Evolutionary conservation across 2,113 vertebrate genomes (phyloP).

Genomic region (Ailurus styani): DNA sequence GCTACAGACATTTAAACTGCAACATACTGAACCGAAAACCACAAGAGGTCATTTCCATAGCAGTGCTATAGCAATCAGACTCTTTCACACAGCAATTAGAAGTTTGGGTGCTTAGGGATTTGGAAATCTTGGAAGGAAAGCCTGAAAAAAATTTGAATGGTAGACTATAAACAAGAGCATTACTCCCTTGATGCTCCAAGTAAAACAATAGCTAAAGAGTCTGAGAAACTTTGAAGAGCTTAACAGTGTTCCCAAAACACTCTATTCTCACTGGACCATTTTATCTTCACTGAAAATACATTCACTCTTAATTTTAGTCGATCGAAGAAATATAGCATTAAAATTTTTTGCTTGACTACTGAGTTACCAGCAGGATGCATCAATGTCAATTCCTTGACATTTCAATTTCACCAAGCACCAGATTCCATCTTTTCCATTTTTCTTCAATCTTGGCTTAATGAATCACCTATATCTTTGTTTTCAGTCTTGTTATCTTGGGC

Average conservation of each 20-base stretch:
- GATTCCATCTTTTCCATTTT: constrained; percentile 50
- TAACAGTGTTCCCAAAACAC: background rate
- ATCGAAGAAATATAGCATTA: constrained; percentile 35
- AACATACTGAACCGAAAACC: background rate
- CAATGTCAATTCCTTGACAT: constrained; percentile 36
- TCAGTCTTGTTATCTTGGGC: constrained; percentile 40
- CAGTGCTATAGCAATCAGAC: background rate
- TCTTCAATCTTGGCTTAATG: constrained; percentile 48
- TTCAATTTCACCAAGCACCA: constrained; percentile 39
- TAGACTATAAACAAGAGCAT: background rate
- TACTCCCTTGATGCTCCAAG: background rate
- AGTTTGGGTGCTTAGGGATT: background rate
- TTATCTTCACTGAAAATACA: background rate
- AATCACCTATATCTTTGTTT: constrained; percentile 50
- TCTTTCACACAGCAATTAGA: background rate
- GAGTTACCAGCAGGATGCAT: background rate
- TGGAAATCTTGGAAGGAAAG: background rate
- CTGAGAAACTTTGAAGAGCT: background rate
- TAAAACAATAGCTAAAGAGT: background rate
- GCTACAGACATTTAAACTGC: background rate
- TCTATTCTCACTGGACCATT: background rate
- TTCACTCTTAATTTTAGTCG: constrained; percentile 29
- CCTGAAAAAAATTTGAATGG: background rate
- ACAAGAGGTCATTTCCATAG: background rate
- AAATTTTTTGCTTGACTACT: background rate